phyloP scores from a whole-genome alignment of 2,113 vertebrate genomes.

The Corvus moneduloides region DNA sequence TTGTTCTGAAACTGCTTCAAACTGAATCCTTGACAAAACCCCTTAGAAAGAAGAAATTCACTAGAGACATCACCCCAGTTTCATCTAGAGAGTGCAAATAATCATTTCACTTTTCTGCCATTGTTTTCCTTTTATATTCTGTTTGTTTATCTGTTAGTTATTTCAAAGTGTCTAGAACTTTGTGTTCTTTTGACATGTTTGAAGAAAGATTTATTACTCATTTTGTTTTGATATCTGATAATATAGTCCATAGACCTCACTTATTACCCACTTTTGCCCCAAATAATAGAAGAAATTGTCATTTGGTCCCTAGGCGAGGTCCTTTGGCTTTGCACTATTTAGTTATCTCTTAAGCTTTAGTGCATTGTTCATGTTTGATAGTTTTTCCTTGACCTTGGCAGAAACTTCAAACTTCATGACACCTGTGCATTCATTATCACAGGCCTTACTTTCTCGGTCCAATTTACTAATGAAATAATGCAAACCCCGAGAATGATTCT shows the following conservation, averaged over 20 bases:
- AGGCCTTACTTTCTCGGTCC: neutral
- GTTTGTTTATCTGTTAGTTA: neutral
- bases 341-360: neutral
- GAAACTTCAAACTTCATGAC: neutral
- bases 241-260: neutral
- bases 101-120: neutral
- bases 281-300: neutral
- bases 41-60: neutral
- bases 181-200: neutral
- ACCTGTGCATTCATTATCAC: neutral
- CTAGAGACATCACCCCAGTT: fast-evolving
- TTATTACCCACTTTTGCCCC: neutral
- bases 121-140: neutral
- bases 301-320: neutral
- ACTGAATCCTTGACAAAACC: neutral
- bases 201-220: neutral
- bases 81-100: neutral
- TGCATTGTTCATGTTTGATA: neutral
- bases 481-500: neutral
- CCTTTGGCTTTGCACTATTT: neutral
- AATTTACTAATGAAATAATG: neutral
- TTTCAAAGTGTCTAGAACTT: neutral
- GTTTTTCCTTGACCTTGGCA: neutral
- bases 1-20: neutral
- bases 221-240: neutral